These are phyloP conservation scores for Terrapene triunguis DNA, from an alignment of 2,113 vertebrate genomes.

Conservation along the genomic window DNA sequence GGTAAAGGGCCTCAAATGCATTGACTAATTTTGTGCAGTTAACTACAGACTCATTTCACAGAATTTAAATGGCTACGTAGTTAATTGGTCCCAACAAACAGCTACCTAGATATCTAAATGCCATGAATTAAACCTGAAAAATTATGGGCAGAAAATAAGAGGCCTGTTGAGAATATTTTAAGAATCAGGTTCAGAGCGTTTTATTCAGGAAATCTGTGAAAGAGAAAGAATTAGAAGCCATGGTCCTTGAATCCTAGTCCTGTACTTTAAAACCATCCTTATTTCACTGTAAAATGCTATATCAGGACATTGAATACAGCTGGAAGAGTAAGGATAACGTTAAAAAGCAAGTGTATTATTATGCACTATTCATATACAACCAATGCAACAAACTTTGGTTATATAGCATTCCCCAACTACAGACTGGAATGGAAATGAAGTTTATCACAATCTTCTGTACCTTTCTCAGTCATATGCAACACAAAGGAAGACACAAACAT, in stretches of 20 bases:
- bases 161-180: background rate
- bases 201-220: background rate
- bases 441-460: background rate
- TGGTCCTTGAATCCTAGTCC: background rate
- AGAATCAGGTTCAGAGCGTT: background rate
- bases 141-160: background rate
- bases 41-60: background rate
- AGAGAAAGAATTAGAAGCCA: background rate
- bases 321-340: background rate
- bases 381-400: background rate
- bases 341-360: background rate
- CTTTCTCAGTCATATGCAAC: rapidly evolving
- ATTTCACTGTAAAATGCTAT: rapidly evolving
- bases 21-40: background rate
- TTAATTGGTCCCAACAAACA: background rate
- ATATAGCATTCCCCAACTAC: background rate
- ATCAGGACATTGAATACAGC: background rate
- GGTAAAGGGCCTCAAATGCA: background rate
- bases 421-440: background rate
- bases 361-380: background rate
- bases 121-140: background rate
- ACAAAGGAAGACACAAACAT: background rate
- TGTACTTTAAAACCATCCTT: background rate
- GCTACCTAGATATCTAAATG: background rate
- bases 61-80: background rate